Evolutionary conservation across 2,113 vertebrate genomes (phyloP).

Genomic region (Bubalus kerabau): DNA sequence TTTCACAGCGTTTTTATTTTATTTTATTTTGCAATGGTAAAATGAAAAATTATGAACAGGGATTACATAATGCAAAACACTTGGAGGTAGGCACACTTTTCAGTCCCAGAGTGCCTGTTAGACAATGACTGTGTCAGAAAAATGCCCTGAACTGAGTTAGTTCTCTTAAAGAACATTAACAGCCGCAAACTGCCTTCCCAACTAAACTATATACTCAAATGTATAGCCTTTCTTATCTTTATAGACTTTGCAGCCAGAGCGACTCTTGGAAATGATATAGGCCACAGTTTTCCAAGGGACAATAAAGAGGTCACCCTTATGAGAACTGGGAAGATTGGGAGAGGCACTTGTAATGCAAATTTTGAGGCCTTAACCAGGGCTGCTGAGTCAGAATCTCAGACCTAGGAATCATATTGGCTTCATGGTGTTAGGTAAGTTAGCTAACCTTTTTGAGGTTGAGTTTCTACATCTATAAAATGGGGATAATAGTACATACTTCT

Average conservation of each 20-base stretch:
- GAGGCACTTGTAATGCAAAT: background rate
- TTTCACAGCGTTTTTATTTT: background rate
- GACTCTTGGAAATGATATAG: background rate
- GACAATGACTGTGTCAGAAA: background rate
- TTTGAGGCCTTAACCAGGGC: background rate
- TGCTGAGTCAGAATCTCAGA: background rate
- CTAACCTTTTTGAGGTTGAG: background rate
- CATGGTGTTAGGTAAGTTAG: background rate
- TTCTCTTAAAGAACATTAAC: background rate
- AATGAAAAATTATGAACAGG: background rate
- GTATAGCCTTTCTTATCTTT: background rate
- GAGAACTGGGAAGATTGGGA: background rate
- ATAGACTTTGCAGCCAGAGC: background rate
- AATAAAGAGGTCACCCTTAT: background rate
- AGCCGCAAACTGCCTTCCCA: background rate
- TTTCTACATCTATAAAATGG: background rate
- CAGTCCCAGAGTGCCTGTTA: background rate
- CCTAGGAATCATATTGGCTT: background rate
- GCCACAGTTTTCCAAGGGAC: background rate
- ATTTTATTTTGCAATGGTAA: background rate
- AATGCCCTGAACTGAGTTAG: background rate
- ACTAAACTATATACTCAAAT: background rate
- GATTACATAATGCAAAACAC: background rate
- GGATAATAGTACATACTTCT: background rate
- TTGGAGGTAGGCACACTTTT: background rate